These are phyloP conservation scores for Alces alces DNA, from an alignment of 2,113 vertebrate genomes.

Conservation along the genomic window DNA sequence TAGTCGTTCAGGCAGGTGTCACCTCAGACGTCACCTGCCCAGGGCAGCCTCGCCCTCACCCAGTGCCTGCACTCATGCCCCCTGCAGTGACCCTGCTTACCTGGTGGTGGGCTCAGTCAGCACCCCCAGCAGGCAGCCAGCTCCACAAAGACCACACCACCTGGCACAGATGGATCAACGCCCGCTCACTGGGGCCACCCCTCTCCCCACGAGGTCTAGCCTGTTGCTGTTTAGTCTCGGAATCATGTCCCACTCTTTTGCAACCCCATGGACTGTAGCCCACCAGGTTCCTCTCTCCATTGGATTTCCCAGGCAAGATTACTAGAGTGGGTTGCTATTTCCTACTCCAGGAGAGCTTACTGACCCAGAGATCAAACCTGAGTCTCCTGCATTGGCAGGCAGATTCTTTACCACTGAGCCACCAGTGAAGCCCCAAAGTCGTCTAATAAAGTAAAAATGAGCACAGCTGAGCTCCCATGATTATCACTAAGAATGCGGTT, in stretches of 20 bases:
- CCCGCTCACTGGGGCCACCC: no score
- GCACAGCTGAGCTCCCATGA: not conserved
- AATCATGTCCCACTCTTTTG: not conserved
- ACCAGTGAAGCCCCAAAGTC: not conserved
- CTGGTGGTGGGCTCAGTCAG: not conserved
- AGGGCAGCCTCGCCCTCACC: no score
- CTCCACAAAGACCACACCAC: not conserved
- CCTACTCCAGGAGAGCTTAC: not conserved
- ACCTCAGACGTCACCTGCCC: not conserved
- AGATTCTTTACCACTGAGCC: not conserved
- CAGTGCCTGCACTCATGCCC: not conserved
- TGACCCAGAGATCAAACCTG: not conserved
- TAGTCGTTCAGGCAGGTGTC: not conserved
- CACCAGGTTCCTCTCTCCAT: not conserved
- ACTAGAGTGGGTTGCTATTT: not conserved
- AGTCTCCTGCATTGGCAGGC: not conserved
- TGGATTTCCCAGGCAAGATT: not conserved
- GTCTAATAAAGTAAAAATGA: not conserved
- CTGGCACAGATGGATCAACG: not conserved
- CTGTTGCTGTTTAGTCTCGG: not conserved
- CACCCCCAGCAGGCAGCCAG: not conserved
- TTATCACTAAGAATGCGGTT: not conserved
- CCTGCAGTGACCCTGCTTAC: not conserved
- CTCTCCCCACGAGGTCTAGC: not conserved
- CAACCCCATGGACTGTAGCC: not conserved